These are phyloP conservation scores for Uromys caudimaculatus DNA, from an alignment of 2,797 vertebrate species.

Conservation along the genomic window DNA sequence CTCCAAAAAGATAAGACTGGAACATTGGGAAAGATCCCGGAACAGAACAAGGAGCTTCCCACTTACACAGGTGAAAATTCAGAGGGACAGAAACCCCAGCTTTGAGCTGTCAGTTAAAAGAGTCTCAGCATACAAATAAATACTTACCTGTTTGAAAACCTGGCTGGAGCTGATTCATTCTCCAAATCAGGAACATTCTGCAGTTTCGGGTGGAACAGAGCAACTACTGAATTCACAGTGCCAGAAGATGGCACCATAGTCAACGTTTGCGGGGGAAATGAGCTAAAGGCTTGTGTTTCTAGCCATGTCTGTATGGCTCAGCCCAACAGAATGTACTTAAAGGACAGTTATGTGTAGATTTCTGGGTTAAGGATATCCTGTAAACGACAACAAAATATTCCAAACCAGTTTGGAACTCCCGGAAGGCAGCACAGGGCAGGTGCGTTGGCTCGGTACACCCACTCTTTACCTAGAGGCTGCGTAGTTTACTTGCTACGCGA, in stretches of 20 bases:
- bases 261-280: slow-evolving; percentile 10
- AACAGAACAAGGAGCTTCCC: neutral
- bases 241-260: slow-evolving; percentile 83
- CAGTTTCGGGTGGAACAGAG: neutral
- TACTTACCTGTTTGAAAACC: neutral
- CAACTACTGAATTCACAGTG: neutral
- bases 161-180: neutral
- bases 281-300: neutral
- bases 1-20: neutral
- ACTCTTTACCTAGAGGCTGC: neutral
- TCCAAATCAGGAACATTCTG: neutral
- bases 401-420: slow-evolving; percentile 4
- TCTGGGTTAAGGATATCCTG: neutral
- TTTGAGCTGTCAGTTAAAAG: neutral
- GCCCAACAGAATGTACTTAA: neutral
- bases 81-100: neutral
- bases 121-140: neutral
- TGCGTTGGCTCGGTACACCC: neutral
- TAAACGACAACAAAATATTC: neutral
- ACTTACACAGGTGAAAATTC: neutral
- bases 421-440: neutral
- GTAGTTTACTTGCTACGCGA: neutral
- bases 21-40: neutral
- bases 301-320: neutral
- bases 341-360: neutral